phyloP scores from a whole-genome alignment of 2,797 vertebrate species.

The Phrynocephalus vlangalii region DNA sequence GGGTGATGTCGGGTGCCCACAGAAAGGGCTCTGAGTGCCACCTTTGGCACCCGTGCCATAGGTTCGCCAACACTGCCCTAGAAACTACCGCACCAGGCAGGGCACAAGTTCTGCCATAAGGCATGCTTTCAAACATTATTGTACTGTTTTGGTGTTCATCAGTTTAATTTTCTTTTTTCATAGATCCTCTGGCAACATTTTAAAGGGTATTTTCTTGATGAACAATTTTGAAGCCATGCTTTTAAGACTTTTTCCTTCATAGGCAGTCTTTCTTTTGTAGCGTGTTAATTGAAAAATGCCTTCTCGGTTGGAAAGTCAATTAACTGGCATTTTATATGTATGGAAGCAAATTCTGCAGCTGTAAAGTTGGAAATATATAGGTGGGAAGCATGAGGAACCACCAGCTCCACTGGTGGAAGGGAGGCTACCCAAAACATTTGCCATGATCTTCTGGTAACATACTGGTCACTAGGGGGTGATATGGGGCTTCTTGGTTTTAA shows the following conservation, averaged over 20 bases:
- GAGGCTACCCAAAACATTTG: too few species aligned
- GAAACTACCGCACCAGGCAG: neutral
- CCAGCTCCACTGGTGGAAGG: too few species aligned
- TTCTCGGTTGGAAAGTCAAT: neutral
- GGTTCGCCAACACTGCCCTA: too few species aligned
- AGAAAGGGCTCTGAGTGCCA: too few species aligned
- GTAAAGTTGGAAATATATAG: neutral
- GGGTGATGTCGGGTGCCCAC: too few species aligned
- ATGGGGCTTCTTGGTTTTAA: too few species aligned
- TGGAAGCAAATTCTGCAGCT: constrained; percentile 23
- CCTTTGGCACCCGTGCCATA: too few species aligned
- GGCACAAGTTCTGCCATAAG: neutral
- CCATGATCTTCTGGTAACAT: too few species aligned
- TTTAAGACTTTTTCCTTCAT: neutral
- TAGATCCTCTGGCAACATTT: neutral
- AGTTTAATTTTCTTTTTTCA: neutral
- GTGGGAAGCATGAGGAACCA: too few species aligned
- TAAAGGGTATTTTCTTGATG: neutral
- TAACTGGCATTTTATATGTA: neutral
- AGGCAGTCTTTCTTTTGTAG: neutral
- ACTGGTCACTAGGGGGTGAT: too few species aligned
- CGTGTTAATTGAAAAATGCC: constrained; percentile 10
- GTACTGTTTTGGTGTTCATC: neutral
- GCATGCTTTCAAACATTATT: constrained; percentile 5
- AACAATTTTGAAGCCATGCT: neutral